Conservation (phyloP, 2,113 vertebrate species). For the Boleophthalmus pectinirostris region DNA sequence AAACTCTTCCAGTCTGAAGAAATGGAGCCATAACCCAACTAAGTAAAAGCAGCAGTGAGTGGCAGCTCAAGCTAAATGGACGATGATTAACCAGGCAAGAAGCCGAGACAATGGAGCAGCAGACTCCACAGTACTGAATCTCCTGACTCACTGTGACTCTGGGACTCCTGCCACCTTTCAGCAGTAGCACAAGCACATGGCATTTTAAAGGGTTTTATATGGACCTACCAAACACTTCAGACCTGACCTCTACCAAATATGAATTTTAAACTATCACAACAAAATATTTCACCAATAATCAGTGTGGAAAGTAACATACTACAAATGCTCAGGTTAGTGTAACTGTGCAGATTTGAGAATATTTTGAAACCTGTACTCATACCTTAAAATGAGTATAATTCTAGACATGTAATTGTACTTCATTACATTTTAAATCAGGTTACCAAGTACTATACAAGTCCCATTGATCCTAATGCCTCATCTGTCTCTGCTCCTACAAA, state of each 20-base stretch:
- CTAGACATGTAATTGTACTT: too few species aligned
- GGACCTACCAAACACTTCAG: slow-evolving; percentile 30
- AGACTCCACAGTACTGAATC: slow-evolving; percentile 8
- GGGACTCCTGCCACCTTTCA: slow-evolving; percentile 50
- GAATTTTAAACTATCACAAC: slow-evolving; percentile 3
- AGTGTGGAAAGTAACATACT: too few species aligned
- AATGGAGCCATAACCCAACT: background rate
- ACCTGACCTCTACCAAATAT: slow-evolving; percentile 17
- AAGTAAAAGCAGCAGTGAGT: slow-evolving; percentile 16
- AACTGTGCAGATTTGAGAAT: too few species aligned
- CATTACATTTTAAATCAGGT: too few species aligned
- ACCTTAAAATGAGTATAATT: too few species aligned
- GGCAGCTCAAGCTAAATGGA: slow-evolving; percentile 5
- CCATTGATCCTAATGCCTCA: too few species aligned
- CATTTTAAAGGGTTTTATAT: slow-evolving; percentile 58
- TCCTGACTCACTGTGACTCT: slow-evolving; percentile 43
- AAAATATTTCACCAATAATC: background rate
- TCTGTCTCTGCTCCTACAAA: too few species aligned
- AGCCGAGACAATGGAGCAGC: slow-evolving; percentile 30
- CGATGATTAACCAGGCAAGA: slow-evolving; percentile 34
- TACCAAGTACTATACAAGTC: too few species aligned
- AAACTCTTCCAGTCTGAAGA: background rate
- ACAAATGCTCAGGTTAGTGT: too few species aligned
- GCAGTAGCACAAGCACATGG: slow-evolving; percentile 61
- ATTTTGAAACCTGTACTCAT: too few species aligned